Percentiles rank a stretch among this genome's conserved stretches.
Conservation (phyloP, 1,140 invertebrate genomes). For the Holcopasites calliopsidis region DNA sequence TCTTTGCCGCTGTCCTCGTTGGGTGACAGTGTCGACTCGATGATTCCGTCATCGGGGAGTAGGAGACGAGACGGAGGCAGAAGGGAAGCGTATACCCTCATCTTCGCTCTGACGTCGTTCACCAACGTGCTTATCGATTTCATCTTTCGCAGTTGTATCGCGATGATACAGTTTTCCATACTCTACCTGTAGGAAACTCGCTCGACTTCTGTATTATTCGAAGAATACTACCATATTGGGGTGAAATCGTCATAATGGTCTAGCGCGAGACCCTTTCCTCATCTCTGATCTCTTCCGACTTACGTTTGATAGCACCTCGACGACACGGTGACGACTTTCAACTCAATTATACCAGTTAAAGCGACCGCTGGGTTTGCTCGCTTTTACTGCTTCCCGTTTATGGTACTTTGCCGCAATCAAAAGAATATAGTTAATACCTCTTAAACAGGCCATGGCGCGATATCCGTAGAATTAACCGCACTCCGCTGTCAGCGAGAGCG, state of each 20-base stretch:
- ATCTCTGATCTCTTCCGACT: background rate
- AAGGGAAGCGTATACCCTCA: constrained; percentile 29
- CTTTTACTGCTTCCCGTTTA: constrained; percentile 21
- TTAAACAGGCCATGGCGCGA: constrained; percentile 24
- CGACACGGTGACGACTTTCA: constrained; percentile 3
- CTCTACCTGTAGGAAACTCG: background rate
- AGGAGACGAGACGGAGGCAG: constrained; percentile 16
- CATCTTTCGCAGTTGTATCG: constrained; percentile 56
- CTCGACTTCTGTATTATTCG: too few relatives aligned
- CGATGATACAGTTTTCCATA: constrained; percentile 37
- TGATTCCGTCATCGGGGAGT: constrained; percentile 54
- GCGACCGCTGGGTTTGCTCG: background rate
- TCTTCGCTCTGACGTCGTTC: constrained; percentile 59
- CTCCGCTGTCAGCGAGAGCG: background rate
- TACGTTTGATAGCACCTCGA: background rate
- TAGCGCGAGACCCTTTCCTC: background rate
- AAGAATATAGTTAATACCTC: constrained; percentile 13
- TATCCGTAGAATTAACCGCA: constrained; percentile 24
- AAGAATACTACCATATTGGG: too few relatives aligned
- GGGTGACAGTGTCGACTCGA: constrained; percentile 56
- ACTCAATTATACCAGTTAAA: constrained; percentile 19
- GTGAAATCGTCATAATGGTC: too few relatives aligned
- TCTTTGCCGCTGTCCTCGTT: constrained; percentile 24
- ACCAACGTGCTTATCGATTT: constrained; percentile 64
- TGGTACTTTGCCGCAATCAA: constrained; percentile 18